Percentiles rank a stretch among this genome's conserved stretches.
Evolutionary conservation across 2,797 vertebrate genomes (phyloP).

Genomic region (Phoebastria nigripes): DNA sequence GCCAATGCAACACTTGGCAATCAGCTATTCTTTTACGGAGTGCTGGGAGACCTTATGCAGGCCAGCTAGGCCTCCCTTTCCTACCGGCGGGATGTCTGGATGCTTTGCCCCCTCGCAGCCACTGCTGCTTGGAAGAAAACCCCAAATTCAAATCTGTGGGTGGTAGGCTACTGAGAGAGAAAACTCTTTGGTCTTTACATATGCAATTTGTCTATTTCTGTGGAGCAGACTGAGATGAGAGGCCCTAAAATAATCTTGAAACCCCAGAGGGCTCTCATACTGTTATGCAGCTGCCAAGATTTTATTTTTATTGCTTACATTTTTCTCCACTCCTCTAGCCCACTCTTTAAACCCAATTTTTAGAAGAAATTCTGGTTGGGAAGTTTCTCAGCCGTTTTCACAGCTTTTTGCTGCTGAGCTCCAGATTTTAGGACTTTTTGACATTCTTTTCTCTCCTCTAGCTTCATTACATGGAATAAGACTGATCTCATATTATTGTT

Average conservation of each 20-base stretch:
- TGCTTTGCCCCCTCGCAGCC: too few relatives aligned
- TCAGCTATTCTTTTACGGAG: too few relatives aligned
- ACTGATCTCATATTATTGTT: neutral
- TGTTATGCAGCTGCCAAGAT: neutral
- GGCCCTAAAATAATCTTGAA: neutral
- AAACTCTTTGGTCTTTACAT: neutral
- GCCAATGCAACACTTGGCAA: too few relatives aligned
- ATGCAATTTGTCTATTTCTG: neutral
- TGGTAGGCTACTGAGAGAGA: neutral
- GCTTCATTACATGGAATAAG: neutral
- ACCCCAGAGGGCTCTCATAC: neutral
- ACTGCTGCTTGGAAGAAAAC: too few relatives aligned
- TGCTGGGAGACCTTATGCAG: too few relatives aligned
- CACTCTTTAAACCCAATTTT: neutral
- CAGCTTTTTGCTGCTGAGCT: neutral
- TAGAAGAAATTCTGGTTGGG: neutral
- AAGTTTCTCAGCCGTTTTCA: neutral
- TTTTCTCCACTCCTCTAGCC: neutral
- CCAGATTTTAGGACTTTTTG: neutral
- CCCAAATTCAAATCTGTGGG: neutral
- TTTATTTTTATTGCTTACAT: neutral
- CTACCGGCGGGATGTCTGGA: too few relatives aligned
- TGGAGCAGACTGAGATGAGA: neutral
- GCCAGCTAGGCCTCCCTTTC: too few relatives aligned
- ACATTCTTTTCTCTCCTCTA: neutral